Conservation (phyloP, 2,113 vertebrate species). For the Colius striatus region DNA sequence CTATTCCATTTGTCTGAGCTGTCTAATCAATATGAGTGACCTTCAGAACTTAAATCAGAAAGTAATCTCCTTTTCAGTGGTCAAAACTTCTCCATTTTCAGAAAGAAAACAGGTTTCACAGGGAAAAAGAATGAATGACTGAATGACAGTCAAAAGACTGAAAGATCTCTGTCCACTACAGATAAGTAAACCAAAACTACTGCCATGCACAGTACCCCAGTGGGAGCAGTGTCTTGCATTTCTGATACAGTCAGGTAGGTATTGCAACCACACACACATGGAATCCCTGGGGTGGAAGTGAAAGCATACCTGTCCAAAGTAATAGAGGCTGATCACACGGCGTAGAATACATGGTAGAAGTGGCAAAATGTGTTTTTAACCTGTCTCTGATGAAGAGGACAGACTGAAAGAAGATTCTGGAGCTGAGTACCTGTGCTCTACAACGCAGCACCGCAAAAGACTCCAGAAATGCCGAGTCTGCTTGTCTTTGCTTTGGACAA, state of each 20-base stretch:
- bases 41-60: conserved; percentile 1
- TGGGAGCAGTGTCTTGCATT: not conserved
- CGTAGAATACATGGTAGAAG: not conserved
- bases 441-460: not conserved
- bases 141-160: not conserved
- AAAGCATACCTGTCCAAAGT: not conserved
- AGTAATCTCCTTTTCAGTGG: not conserved
- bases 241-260: not conserved
- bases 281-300: not conserved
- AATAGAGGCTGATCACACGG: not conserved
- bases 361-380: not conserved
- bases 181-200: not conserved
- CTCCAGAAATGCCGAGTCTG: not conserved
- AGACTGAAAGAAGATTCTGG: not conserved
- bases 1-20: not conserved
- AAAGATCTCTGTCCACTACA: not conserved
- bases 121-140: not conserved
- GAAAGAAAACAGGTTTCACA: not conserved
- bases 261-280: not conserved
- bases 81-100: not conserved
- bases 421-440: not conserved
- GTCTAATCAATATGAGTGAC: not conserved
- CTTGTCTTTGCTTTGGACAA: not conserved
- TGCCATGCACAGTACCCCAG: not conserved
- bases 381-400: rapidly evolving